These are phyloP conservation scores for Phenganax subtilis DNA, from an alignment of 92 coral and sea anemone genomes.

Conservation along the genomic window DNA sequence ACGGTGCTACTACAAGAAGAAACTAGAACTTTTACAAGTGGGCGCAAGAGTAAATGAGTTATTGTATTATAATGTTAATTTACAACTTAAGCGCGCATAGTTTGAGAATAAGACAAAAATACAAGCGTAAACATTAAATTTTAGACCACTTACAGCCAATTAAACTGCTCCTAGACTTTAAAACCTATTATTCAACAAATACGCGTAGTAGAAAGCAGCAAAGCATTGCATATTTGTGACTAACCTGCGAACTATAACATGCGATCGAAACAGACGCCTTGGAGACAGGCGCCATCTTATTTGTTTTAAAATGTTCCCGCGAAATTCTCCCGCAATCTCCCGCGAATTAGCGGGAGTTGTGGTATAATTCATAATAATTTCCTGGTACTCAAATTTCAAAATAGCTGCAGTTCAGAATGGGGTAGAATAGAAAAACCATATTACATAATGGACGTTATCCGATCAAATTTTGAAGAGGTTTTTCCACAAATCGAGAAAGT, in stretches of 20 bases:
- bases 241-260: constrained; percentile 73
- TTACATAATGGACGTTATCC: constrained; percentile 55
- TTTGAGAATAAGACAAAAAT: too few species aligned
- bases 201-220: background rate
- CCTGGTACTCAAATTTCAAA: background rate
- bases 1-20: too few species aligned
- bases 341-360: background rate
- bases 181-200: background rate
- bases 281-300: constrained; percentile 74
- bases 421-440: background rate
- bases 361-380: background rate
- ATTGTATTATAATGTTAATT: too few species aligned
- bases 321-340: constrained; percentile 1
- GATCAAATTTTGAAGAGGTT: constrained; percentile 75
- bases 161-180: too few species aligned
- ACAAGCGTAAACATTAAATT: too few species aligned
- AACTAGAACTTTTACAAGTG: too few species aligned
- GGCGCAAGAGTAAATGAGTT: too few species aligned
- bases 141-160: too few species aligned
- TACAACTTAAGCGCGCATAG: too few species aligned
- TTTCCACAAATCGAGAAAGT: constrained; percentile 72
- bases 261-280: constrained; percentile 48
- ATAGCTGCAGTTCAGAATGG: background rate
- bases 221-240: background rate
- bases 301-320: constrained; percentile 59